Percentiles rank a stretch among this genome's conserved stretches.
These are phyloP conservation scores for Cherax quadricarinatus DNA, from an alignment of 1,140 invertebrate genomes.

Conservation along the genomic window DNA sequence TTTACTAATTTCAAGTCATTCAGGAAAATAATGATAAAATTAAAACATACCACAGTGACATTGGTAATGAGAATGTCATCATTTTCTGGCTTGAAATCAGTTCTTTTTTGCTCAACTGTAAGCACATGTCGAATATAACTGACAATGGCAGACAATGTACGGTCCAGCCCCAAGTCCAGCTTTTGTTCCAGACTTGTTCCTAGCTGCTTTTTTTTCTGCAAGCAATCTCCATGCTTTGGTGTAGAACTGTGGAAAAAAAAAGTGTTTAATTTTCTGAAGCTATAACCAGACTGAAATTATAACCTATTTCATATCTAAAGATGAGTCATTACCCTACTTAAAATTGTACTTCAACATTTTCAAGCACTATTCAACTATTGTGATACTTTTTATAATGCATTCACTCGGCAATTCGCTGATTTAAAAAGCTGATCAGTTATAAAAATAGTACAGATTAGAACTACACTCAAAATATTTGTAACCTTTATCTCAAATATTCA, in stretches of 20 bases:
- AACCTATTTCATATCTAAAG: no score
- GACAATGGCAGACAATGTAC: slow-evolving; percentile 89
- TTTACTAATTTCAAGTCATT: neutral
- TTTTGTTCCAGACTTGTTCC: slow-evolving; percentile 94
- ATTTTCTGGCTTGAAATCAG: slow-evolving; percentile 96
- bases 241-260: slow-evolving; percentile 83
- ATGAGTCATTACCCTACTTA: no score
- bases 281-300: no score
- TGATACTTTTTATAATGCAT: no score
- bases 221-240: slow-evolving; percentile 90
- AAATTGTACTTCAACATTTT: no score
- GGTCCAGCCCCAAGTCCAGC: slow-evolving; percentile 92
- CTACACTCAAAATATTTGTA: no score
- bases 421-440: no score
- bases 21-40: neutral
- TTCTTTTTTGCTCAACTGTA: slow-evolving; percentile 95
- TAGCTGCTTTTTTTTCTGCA: slow-evolving; percentile 90
- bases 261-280: neutral
- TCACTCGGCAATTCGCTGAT: no score
- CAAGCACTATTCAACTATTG: no score
- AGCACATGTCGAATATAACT: slow-evolving; percentile 95
- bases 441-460: no score
- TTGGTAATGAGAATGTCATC: slow-evolving; percentile 70
- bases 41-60: slow-evolving; percentile 73
- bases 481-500: no score